A percentile compares a stretch with the other conserved stretches of the same genome.
Conservation (phyloP, 1,140 invertebrate species). For the Scylla paramamosain region DNA sequence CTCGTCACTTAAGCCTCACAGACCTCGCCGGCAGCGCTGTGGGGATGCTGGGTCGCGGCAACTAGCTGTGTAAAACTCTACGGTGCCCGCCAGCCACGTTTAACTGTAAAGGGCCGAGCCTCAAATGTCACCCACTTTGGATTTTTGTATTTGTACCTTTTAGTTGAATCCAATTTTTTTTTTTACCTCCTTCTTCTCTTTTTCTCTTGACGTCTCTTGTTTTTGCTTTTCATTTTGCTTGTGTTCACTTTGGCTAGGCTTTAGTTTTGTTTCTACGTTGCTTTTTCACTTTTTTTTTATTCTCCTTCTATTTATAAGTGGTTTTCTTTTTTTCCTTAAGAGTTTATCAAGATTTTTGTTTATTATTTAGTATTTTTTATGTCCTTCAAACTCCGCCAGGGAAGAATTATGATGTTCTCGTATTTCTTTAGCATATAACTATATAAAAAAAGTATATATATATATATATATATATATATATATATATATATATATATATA, state of each 20-base stretch:
- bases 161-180: background rate
- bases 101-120: background rate
- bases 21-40: background rate
- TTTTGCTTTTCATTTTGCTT: background rate
- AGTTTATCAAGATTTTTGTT: no score
- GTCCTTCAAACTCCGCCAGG: no score
- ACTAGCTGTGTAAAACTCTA: background rate
- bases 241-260: no score
- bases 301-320: no score
- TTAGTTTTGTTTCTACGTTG: background rate
- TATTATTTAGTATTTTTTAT: no score
- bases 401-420: no score
- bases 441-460: no score
- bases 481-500: constrained; percentile 44
- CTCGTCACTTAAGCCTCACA: background rate
- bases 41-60: background rate
- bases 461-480: background rate
- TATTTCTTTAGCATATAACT: background rate
- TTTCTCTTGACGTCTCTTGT: background rate
- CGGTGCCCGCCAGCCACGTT: background rate
- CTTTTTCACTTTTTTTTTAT: background rate
- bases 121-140: background rate
- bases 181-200: background rate
- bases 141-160: background rate
- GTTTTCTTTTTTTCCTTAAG: no score